phyloP scores from a whole-genome alignment of 2,797 vertebrate genomes.

The Botia kubotai region DNA sequence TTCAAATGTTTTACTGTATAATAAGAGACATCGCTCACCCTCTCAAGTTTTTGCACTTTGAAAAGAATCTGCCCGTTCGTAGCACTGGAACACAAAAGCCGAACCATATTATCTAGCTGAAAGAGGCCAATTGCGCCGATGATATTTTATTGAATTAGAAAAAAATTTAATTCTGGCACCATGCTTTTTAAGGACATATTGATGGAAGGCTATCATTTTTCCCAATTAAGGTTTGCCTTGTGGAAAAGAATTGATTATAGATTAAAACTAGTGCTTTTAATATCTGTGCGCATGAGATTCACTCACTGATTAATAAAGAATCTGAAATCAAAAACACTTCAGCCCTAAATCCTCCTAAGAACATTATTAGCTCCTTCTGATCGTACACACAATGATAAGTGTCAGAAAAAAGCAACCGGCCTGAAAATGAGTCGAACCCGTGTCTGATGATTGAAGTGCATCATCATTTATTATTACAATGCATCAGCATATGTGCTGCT shows the following conservation, averaged over 20 bases:
- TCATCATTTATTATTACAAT: not conserved
- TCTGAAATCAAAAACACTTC: conserved; percentile 53
- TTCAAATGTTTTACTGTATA: conserved; percentile 91
- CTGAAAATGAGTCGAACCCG: not conserved
- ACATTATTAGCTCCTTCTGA: conserved; percentile 41
- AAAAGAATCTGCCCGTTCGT: conserved; percentile 64
- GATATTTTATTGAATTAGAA: conserved; percentile 92
- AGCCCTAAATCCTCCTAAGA: conserved; percentile 27
- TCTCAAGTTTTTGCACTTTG: conserved; percentile 78
- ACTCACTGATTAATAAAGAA: conserved; percentile 67
- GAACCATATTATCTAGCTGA: conserved; percentile 91
- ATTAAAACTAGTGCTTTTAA: conserved; percentile 71
- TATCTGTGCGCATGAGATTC: conserved; percentile 59
- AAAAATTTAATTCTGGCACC: conserved; percentile 74
- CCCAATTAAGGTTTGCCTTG: conserved; percentile 89
- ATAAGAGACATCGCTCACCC: conserved; percentile 86
- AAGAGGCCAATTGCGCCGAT: conserved; percentile 87
- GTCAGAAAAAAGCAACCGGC: conserved; percentile 17
- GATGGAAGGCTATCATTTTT: conserved; percentile 95
- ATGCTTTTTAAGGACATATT: conserved; percentile 90
- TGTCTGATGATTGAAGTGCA: conserved; percentile 14
- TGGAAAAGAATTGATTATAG: conserved; percentile 92
- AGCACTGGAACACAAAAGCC: conserved; percentile 93
- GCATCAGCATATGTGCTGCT: not conserved
- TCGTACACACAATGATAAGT: conserved; percentile 22